phyloP scores from a whole-genome alignment of 1,140 invertebrate species.

The Heliconius eleuchia region DNA sequence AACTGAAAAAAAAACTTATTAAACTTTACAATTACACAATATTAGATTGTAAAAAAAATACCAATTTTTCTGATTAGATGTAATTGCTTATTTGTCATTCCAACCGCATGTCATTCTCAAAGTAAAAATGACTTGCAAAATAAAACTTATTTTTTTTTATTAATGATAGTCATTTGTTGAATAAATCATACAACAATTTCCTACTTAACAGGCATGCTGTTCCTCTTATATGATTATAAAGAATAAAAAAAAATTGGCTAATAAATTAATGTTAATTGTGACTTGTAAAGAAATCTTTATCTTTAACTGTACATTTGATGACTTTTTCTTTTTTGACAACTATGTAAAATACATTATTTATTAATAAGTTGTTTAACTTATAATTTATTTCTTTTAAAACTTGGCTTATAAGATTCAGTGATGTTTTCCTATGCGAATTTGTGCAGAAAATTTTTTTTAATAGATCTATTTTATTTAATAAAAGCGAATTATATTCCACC shows the following conservation, averaged over 20 bases:
- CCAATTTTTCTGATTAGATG: constrained; percentile 9
- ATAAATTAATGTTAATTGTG: too few relatives aligned
- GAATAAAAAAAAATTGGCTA: too few relatives aligned
- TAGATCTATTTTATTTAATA: not conserved
- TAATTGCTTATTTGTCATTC: not conserved
- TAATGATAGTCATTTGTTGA: not conserved
- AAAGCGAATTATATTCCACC: not conserved
- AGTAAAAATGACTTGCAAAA: not conserved
- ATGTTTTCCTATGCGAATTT: too few relatives aligned
- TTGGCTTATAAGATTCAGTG: too few relatives aligned
- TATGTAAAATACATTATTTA: too few relatives aligned
- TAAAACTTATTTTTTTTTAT: not conserved
- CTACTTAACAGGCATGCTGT: not conserved
- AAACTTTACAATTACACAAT: not conserved
- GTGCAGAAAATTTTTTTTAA: not conserved
- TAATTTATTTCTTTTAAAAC: too few relatives aligned
- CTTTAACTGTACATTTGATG: too few relatives aligned
- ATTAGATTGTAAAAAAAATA: not conserved
- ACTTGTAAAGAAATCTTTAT: too few relatives aligned
- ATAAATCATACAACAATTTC: not conserved
- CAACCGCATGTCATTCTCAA: not conserved
- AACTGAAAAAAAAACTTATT: not conserved
- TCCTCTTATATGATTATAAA: too few relatives aligned
- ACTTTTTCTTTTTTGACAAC: too few relatives aligned
- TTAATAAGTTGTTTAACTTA: too few relatives aligned